Evolutionary conservation across 1,140 invertebrate genomes (phyloP).

Genomic region (Manduca sexta): DNA sequence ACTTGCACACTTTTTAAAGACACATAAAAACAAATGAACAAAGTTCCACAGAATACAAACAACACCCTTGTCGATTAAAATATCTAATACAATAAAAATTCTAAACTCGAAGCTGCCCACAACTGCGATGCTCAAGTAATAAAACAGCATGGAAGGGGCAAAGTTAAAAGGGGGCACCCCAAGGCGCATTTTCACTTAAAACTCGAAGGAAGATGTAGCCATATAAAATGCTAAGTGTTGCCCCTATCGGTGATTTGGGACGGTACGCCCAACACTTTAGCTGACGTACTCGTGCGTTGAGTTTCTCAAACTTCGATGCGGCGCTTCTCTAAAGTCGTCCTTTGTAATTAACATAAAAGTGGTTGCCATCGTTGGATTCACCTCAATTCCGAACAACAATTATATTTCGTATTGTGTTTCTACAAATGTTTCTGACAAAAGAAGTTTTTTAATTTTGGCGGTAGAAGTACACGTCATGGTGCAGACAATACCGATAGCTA

Average conservation of each 20-base stretch:
- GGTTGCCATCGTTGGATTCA: too few species aligned
- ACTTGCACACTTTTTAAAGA: too few species aligned
- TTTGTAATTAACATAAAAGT: too few species aligned
- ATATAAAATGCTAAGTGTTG: slow-evolving; percentile 38
- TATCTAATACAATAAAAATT: slow-evolving; percentile 6
- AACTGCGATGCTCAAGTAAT: slow-evolving; percentile 22
- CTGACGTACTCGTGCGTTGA: background rate
- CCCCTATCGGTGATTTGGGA: slow-evolving; percentile 27
- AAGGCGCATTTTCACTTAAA: slow-evolving; percentile 52
- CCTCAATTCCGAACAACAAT: too few species aligned
- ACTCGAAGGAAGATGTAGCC: slow-evolving; percentile 37
- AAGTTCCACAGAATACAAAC: background rate
- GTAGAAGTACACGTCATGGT: too few species aligned
- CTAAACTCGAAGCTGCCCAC: slow-evolving; percentile 13
- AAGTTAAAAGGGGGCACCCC: slow-evolving; percentile 27
- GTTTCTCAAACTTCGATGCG: background rate
- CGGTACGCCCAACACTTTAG: slow-evolving; percentile 14
- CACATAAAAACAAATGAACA: background rate
- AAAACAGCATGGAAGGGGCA: slow-evolving; percentile 37
- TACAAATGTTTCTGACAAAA: too few species aligned
- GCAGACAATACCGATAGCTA: too few species aligned
- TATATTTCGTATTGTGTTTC: too few species aligned
- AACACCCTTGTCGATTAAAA: background rate
- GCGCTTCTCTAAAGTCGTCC: background rate
- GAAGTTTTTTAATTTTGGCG: too few species aligned